Evolutionary conservation across 2,888 invertebrate genomes (phyloP), one percentile per base, ranked within the genome.

Genomic region (Ariolimax columbianus): DNA sequence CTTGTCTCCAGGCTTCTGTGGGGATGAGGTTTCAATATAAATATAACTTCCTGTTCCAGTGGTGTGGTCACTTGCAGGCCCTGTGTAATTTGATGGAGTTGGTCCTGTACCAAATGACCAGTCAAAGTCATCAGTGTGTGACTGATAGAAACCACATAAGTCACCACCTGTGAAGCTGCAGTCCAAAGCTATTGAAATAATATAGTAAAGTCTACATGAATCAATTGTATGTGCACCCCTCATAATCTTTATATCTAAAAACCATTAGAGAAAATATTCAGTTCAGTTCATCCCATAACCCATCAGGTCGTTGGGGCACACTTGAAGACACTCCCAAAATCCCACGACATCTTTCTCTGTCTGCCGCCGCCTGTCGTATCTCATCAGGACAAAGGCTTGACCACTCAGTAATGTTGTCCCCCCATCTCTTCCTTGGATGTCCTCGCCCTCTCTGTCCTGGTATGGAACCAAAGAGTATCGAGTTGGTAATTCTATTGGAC

Each of bases 41-140:
- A 93, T 84, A 85, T 93, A 93, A 82, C 87, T 91, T n/a, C 92
- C 93, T 33, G 82, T 75, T 55, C 92, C 91, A 2, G 92, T 91
- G 36, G 93, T 93, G 87, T 93, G 93, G 86, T 93, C 93, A n/a
- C 91, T 88, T 77, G 90, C 89, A 14, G 93, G 93, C 17, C 93
- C 93, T 33, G 92, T 93, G 6, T 90, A 89, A 0, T 68, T n/a
- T 9, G 91, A 90, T 33, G 89, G 90, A 26, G 92, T 90, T 40
- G 90, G 85, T 14, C 87, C 88, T 55, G 90, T 90, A 43, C 89
- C 89, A 86, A 90, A 85, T 17, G 89, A 88, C 92, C 92, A 93
- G 86, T 92, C 91, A 90, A 92, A 92, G 83, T 92, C 90, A 88
- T 92, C 93, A 14, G 87, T 89, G 38, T 87, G 88, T 14, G 89